Percentiles rank a stretch among this genome's conserved stretches.
phyloP scores from a whole-genome alignment of 2,113 vertebrate species.

The Carassius auratus region DNA sequence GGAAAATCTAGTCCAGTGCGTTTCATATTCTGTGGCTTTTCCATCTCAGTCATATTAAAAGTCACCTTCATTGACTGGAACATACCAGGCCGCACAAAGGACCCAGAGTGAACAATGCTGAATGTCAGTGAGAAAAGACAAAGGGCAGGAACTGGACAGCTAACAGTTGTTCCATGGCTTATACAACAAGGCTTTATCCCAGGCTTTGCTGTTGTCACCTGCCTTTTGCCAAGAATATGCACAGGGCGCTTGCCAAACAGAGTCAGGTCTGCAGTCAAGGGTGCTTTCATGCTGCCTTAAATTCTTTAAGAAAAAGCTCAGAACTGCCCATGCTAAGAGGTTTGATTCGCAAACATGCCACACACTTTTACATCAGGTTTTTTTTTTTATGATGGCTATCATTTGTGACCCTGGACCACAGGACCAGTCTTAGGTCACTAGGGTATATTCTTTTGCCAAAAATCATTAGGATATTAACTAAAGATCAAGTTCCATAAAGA shows the following conservation, averaged over 20 bases:
- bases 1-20: not conserved
- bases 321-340: not conserved
- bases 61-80: slow-evolving; percentile 19
- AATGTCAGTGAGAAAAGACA: slow-evolving; percentile 37
- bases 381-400: not conserved
- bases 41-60: slow-evolving; percentile 27
- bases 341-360: not conserved
- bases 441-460: too few relatives aligned
- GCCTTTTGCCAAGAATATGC: slow-evolving; percentile 24
- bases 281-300: not conserved
- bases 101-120: slow-evolving; percentile 30
- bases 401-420: too few relatives aligned
- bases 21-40: slow-evolving; percentile 28
- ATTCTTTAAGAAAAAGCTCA: not conserved
- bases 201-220: slow-evolving; percentile 36
- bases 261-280: not conserved
- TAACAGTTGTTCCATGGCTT: slow-evolving; percentile 39
- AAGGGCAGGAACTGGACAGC: slow-evolving; percentile 44
- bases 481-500: too few relatives aligned
- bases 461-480: too few relatives aligned
- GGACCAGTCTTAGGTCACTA: too few relatives aligned
- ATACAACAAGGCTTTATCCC: slow-evolving; percentile 26
- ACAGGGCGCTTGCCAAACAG: not conserved
- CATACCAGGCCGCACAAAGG: slow-evolving; percentile 26
- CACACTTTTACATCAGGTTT: not conserved